Evolutionary conservation across 2,888 invertebrate species (phyloP).

Genomic region (Polymixis lichenea): DNA sequence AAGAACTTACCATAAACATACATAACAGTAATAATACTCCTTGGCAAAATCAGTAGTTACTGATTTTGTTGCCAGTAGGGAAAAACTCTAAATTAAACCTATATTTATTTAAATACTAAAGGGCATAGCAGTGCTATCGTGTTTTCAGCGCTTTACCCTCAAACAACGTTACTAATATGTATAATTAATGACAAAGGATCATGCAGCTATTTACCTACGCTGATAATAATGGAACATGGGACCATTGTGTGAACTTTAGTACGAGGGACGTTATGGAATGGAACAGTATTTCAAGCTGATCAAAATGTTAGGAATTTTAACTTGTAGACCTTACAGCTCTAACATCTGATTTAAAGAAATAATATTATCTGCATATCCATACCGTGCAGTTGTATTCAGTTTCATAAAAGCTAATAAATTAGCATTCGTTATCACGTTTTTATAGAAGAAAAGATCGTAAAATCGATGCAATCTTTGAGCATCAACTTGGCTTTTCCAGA

Average conservation of each 20-base stretch:
- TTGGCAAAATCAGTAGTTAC: neutral
- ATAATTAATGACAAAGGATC: slow-evolving; percentile 40
- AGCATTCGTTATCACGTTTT: neutral
- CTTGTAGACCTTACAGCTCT: neutral
- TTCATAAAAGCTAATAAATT: neutral
- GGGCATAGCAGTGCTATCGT: slow-evolving; percentile 18
- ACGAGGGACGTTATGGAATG: neutral
- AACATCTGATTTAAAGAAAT: neutral
- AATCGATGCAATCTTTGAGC: neutral
- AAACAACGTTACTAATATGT: slow-evolving; percentile 31
- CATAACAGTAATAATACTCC: neutral
- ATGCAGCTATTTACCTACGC: slow-evolving; percentile 29
- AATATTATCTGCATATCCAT: neutral
- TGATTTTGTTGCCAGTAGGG: neutral
- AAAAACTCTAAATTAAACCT: neutral
- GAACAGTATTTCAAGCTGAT: neutral
- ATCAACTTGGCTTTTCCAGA: neutral
- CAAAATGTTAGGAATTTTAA: neutral
- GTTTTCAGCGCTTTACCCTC: slow-evolving; percentile 27
- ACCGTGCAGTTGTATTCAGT: neutral
- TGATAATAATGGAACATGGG: slow-evolving; percentile 14
- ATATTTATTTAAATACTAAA: neutral
- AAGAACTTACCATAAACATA: neutral
- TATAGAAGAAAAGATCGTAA: slow-evolving; percentile 3
- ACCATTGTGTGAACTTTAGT: slow-evolving; percentile 6